Percentiles rank a stretch among this genome's conserved stretches.
These are phyloP conservation scores for Mylabris phalerata DNA, from an alignment of 1,140 invertebrate genomes.

Conservation along the genomic window DNA sequence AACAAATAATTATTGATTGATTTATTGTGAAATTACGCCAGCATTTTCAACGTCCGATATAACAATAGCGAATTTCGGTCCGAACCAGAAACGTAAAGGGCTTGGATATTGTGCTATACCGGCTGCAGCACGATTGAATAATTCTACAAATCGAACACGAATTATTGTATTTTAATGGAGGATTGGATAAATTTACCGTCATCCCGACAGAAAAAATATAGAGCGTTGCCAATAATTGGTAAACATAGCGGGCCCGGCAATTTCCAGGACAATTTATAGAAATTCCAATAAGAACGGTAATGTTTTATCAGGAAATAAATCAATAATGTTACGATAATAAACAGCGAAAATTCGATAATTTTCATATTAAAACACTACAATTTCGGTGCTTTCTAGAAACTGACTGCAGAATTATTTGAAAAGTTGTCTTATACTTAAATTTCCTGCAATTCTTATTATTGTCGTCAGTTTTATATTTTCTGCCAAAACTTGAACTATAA, in stretches of 20 bases:
- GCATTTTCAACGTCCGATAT: slow-evolving; percentile 15
- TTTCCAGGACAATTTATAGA: slow-evolving; percentile 12
- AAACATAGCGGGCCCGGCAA: slow-evolving; percentile 10
- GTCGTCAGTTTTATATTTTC: too few species aligned
- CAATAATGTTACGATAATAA: too few species aligned
- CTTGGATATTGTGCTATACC: background rate
- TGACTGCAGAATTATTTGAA: too few species aligned
- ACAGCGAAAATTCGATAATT: too few species aligned
- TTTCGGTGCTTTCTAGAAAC: too few species aligned
- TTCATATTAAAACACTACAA: too few species aligned
- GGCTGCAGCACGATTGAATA: background rate
- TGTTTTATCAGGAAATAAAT: too few species aligned
- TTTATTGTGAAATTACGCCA: slow-evolving; percentile 12
- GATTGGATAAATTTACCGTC: background rate
- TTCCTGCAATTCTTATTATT: too few species aligned
- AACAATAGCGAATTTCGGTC: slow-evolving; percentile 9
- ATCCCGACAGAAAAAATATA: slow-evolving; percentile 5
- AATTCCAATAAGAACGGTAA: background rate
- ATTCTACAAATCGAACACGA: slow-evolving; percentile 6
- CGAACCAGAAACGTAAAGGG: slow-evolving; percentile 21
- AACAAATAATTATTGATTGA: slow-evolving; percentile 1
- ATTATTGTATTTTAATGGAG: background rate
- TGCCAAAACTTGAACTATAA: too few species aligned
- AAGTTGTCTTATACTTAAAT: too few species aligned
- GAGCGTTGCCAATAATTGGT: slow-evolving; percentile 20